phyloP scores from a whole-genome alignment of 2,888 invertebrate species.

The Dioctria linearis region DNA sequence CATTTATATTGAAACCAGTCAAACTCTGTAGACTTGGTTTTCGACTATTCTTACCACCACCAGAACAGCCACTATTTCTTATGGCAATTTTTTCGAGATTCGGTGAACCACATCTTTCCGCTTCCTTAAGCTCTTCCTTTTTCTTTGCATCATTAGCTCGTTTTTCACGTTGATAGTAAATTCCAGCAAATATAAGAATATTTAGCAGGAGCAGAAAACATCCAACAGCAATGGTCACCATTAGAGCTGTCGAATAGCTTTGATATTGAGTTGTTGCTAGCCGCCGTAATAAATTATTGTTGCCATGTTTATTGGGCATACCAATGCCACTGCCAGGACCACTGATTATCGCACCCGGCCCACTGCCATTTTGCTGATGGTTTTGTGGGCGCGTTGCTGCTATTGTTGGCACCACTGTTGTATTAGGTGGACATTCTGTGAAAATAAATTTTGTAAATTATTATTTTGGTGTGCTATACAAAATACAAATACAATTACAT shows the following conservation, averaged over 20 bases:
- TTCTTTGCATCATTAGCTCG: constrained; percentile 78
- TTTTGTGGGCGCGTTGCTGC: constrained; percentile 64
- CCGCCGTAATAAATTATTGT: constrained; percentile 81
- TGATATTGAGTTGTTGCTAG: constrained; percentile 86
- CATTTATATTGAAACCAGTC: constrained; percentile 55
- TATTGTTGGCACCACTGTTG: constrained; percentile 70
- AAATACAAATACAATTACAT: not conserved
- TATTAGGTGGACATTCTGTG: constrained; percentile 80
- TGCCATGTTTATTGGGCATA: constrained; percentile 63
- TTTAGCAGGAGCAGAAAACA: constrained; percentile 87
- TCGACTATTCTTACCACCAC: constrained; percentile 67
- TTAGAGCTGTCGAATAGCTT: constrained; percentile 89
- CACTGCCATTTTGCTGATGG: constrained; percentile 59
- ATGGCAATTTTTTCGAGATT: constrained; percentile 66
- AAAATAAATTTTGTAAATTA: constrained; percentile 27
- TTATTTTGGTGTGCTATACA: not conserved
- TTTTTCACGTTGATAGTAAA: constrained; percentile 86
- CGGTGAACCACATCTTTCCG: constrained; percentile 74
- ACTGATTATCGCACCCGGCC: constrained; percentile 53
- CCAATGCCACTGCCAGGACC: constrained; percentile 25
- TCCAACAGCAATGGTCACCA: constrained; percentile 89
- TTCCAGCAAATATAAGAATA: constrained; percentile 89
- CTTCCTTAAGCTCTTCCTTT: constrained; percentile 83
- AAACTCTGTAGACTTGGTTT: constrained; percentile 74
- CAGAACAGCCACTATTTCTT: constrained; percentile 54